Percentiles rank a stretch among this genome's conserved stretches.
phyloP scores from a whole-genome alignment of 1,140 invertebrate species.

The Matsumurasca onukii region DNA sequence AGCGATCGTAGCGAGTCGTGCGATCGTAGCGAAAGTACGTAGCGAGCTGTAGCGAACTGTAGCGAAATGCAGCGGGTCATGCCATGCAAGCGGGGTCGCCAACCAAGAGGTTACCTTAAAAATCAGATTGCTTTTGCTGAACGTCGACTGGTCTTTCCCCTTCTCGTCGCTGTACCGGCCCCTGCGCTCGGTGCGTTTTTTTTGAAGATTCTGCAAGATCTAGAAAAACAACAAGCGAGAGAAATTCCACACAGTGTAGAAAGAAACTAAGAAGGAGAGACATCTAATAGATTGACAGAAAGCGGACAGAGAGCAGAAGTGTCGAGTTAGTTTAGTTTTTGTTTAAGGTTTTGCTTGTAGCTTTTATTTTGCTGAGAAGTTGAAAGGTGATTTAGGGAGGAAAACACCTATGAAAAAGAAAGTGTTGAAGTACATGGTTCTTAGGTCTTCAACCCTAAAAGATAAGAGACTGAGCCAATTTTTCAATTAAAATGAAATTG shows the following conservation, averaged over 20 bases:
- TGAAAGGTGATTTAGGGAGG: neutral
- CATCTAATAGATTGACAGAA: slow-evolving; percentile 35
- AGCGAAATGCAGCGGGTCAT: slow-evolving; percentile 1
- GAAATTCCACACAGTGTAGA: slow-evolving; percentile 43
- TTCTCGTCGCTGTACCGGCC: slow-evolving; percentile 85
- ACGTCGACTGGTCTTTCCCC: slow-evolving; percentile 82
- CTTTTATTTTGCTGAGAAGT: neutral
- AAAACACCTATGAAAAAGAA: too few species aligned
- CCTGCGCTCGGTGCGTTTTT: slow-evolving; percentile 92
- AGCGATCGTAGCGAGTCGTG: neutral
- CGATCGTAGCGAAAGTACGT: too few species aligned
- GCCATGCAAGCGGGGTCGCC: slow-evolving; percentile 27
- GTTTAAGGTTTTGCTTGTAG: neutral
- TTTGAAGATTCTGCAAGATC: slow-evolving; percentile 96
- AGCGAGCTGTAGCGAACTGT: neutral
- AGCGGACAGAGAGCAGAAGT: slow-evolving; percentile 32
- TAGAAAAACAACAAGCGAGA: slow-evolving; percentile 62
- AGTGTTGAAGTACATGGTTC: too few species aligned
- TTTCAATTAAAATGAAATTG: too few species aligned
- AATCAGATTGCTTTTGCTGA: slow-evolving; percentile 94
- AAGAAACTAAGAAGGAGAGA: slow-evolving; percentile 45
- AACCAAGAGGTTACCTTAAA: slow-evolving; percentile 81
- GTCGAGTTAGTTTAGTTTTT: slow-evolving; percentile 16
- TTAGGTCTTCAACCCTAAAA: too few species aligned
- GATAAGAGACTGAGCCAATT: too few species aligned